Evolutionary conservation across 2,113 vertebrate species (phyloP), one percentile per base, ranked within the genome.

Genomic region (Macrotus californicus): DNA sequence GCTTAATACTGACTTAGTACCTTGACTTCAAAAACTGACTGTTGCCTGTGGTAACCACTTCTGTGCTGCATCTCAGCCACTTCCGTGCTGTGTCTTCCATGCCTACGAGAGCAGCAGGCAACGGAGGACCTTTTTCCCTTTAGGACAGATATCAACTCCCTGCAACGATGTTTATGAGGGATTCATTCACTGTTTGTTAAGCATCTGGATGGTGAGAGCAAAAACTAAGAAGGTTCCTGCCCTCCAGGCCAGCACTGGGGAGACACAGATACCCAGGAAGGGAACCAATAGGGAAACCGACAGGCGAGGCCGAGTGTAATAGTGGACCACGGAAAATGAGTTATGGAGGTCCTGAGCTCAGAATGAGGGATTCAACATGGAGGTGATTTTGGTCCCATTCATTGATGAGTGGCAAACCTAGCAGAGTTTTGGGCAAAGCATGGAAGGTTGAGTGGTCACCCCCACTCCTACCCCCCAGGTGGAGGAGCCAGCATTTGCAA

Each of bases 51-150:
- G 96, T 97, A 93, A 96, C 93, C 88, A 56, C 73, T 59, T 76
- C 64, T 69, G 90, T 86, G 95, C 89, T 86, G 85, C 81, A 50
- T 97, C 97, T 80, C 93, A 95, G 96, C 95, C 94, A 69, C 10
- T 22, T 94, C 72, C 94, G 96, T 83, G 95, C 96, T 97, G 91
- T 91, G 96, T 96, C 76, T 92, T 16, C 56, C 56, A 4, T 26
- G 64, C 41, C 87, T 29, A 48, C 64, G 41, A 92, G 31, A n/a
- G 89, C 50, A 43, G 7, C 70, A 24, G 79, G 76, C 36, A 16
- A 6, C 48, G 61, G 16, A 19, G 69, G 61, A 46, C n/a, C 34
- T 79, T 52, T 43, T 52, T 10, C 24, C 31, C 76, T 85, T 76
- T 59, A 31, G 79, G 91, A 26, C 29, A 31, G 9, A 0, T 24